Percentiles rank a stretch among this genome's conserved stretches.
phyloP scores from a whole-genome alignment of 1,140 invertebrate species.

The Tribolium castaneum region DNA sequence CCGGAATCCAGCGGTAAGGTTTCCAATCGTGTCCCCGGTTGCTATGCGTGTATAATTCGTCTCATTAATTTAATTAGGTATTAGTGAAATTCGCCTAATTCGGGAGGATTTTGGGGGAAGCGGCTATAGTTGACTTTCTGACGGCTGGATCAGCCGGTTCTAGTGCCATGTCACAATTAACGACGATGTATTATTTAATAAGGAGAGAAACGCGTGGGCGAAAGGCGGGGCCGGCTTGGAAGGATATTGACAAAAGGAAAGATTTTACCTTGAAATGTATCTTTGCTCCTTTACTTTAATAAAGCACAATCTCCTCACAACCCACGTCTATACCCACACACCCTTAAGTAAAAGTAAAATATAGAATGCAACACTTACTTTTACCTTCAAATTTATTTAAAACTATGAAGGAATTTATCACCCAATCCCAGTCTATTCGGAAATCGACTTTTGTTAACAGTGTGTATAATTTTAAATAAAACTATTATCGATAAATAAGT shows the following conservation, averaged over 20 bases:
- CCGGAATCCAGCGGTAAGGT: slow-evolving; percentile 16
- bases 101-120: background rate
- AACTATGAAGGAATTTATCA: no score
- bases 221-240: background rate
- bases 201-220: background rate
- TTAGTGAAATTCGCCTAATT: slow-evolving; percentile 29
- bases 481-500: no score
- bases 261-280: background rate
- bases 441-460: no score
- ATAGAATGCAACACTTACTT: no score
- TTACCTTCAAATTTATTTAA: no score
- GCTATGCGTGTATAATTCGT: slow-evolving; percentile 38
- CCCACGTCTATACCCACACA: no score
- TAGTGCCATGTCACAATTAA: background rate
- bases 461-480: no score
- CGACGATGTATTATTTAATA: background rate
- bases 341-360: no score
- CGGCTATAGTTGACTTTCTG: background rate
- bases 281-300: no score
- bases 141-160: background rate
- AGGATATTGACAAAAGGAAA: background rate
- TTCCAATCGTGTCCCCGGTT: slow-evolving; percentile 10
- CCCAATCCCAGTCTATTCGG: no score
- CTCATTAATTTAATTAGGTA: slow-evolving; percentile 37
- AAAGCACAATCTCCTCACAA: no score